phyloP scores from a whole-genome alignment of 2,797 vertebrate genomes.

The Poeciliopsis gracilis region DNA sequence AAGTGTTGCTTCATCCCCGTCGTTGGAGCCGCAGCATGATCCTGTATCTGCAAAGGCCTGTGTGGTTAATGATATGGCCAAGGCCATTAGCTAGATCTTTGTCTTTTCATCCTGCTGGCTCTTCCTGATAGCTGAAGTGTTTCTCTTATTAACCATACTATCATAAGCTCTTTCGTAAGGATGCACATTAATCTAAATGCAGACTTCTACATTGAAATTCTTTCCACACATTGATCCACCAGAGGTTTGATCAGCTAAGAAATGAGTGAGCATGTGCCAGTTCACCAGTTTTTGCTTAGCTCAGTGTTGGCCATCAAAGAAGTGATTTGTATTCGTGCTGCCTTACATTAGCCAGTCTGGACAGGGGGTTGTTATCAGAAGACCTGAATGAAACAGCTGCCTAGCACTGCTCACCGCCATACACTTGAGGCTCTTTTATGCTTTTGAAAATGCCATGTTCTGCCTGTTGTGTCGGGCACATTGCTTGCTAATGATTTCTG shows the following conservation, averaged over 20 bases:
- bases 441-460: conserved; percentile 73
- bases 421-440: conserved; percentile 63
- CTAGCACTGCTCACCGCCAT: conserved; percentile 48
- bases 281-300: conserved; percentile 56
- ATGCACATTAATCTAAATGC: conserved; percentile 65
- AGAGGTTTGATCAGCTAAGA: conserved; percentile 55
- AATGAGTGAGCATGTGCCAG: conserved; percentile 46
- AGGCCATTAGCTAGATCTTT: conserved; percentile 69
- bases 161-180: conserved; percentile 65
- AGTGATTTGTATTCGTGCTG: conserved; percentile 69
- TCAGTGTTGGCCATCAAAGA: conserved; percentile 58
- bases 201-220: conserved; percentile 53
- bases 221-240: conserved; percentile 41
- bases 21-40: conserved; percentile 42
- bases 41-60: conserved; percentile 39
- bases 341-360: conserved; percentile 58
- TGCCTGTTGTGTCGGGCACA: conserved; percentile 67
- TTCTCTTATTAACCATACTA: conserved; percentile 69
- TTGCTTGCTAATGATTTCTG: conserved; percentile 72
- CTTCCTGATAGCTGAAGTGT: conserved; percentile 61
- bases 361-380: conserved; percentile 74
- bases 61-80: conserved; percentile 64
- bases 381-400: conserved; percentile 79
- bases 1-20: conserved; percentile 44
- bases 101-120: conserved; percentile 63